Evolutionary conservation across 2,797 vertebrate species (phyloP).

Genomic region (Cynopterus sphinx): DNA sequence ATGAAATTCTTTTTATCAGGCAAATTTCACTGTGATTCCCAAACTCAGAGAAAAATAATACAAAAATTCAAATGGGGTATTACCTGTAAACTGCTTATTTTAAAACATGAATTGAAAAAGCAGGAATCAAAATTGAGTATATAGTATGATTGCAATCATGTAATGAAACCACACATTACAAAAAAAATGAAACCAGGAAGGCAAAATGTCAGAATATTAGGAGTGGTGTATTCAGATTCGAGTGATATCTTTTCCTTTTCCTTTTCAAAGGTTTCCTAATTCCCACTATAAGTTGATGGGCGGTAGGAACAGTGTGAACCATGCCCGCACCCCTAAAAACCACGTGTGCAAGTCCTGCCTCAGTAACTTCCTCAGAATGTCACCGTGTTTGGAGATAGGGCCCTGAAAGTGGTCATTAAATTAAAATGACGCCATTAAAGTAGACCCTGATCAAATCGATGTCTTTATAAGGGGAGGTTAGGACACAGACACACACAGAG

Average conservation of each 20-base stretch:
- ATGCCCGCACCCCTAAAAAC: not conserved
- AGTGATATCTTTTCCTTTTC: not conserved
- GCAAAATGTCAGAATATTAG: conserved; percentile 43
- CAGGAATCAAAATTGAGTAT: not conserved
- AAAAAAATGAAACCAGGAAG: not conserved
- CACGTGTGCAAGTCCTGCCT: not conserved
- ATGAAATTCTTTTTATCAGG: not conserved
- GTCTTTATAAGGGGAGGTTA: not conserved
- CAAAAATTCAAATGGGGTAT: not conserved
- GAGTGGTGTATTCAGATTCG: not conserved
- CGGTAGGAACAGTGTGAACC: not conserved
- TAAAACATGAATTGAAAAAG: not conserved
- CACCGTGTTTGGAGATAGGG: not conserved
- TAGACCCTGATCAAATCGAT: not conserved
- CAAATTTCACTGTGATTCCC: not conserved
- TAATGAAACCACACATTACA: not conserved
- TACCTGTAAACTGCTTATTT: not conserved
- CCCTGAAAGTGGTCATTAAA: not conserved
- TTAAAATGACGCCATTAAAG: not conserved
- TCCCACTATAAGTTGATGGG: not conserved
- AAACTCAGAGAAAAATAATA: conserved; percentile 40
- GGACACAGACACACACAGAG: not conserved
- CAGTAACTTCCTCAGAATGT: not conserved
- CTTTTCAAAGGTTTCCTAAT: not conserved
- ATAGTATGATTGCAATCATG: not conserved